phyloP scores from a whole-genome alignment of 2,797 vertebrate species.

The Coregonus sp. region DNA sequence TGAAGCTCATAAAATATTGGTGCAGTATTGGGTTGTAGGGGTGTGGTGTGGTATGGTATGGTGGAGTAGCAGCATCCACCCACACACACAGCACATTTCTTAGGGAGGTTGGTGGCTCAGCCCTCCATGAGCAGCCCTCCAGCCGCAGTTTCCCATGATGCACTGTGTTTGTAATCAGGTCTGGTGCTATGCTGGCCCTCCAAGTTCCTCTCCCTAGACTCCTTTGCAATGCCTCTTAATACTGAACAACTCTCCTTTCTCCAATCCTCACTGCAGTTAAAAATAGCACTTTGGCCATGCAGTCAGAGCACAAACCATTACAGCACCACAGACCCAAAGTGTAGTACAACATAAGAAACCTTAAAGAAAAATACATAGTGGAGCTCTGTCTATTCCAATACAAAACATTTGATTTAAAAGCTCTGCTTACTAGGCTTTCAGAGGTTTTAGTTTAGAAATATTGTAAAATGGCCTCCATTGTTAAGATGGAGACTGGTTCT shows the following conservation, averaged over 20 bases:
- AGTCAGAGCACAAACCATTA: conserved; percentile 10
- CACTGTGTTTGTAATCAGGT: conserved; percentile 18
- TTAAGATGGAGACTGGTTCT: background rate
- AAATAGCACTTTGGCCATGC: conserved; percentile 42
- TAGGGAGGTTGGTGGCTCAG: conserved; percentile 11
- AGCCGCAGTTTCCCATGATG: conserved; percentile 13
- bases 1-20: conserved; percentile 13
- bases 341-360: background rate
- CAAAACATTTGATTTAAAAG: background rate
- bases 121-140: conserved; percentile 1
- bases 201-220: conserved; percentile 34
- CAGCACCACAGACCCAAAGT: conserved; percentile 20
- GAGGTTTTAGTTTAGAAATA: background rate
- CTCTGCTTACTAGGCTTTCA: background rate
- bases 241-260: conserved; percentile 1
- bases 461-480: conserved; percentile 3
- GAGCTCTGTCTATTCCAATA: background rate
- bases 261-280: conserved; percentile 35
- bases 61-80: background rate
- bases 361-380: conserved; percentile 5
- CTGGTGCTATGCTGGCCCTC: conserved; percentile 28
- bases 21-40: conserved; percentile 5
- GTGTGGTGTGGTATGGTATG: background rate
- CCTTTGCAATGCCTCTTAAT: conserved; percentile 47
- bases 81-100: background rate